Evolutionary conservation across 1,140 invertebrate species (phyloP), one percentile per base, ranked within the genome.

Genomic region (Drosophila equinoxialis): DNA sequence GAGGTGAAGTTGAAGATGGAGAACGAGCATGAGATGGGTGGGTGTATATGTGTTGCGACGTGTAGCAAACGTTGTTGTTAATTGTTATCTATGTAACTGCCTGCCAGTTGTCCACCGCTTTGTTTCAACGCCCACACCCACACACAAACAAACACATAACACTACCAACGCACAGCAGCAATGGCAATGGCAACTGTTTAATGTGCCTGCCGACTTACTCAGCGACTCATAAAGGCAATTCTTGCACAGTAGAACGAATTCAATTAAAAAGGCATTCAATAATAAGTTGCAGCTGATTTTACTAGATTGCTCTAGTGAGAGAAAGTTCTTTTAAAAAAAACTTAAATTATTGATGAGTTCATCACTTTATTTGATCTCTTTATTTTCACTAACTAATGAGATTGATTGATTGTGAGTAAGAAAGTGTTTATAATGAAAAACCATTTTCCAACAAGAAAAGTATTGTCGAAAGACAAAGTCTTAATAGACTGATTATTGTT

Each of bases 21-120:
- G 11, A 14, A 20, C 23, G 42, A 23, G 4, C 7, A 30, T 30
- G 17, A 26, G n/a, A 10, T 35, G 17, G 51, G 54, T 54, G 71
- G 51, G 54, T 13, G 66, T 45, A 35, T 8, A 17, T 45, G 26
- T 3, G n/a, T 42, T 42, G 61, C 6, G 4, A 17, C 39, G 68
- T 37, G 67, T 33, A 68, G 66, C 69, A 65, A 65, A 86, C 67
- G 62, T 67, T 87, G 62, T 67, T 87, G 83, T 79, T 80, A 79
- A 87, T 87, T 87, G 83, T 86, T 86, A 87, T 87, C 83, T 87
- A 74, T 87, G 83, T 77, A 79, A 85, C 72, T 70, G 71, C 54
- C 66, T 65, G 74, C 61, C 64, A 51, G 62, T 71, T 81, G 75
- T 81, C 65, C 81, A 75, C 66, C 72, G 68, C 35, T 77, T 81